Percentiles rank a stretch among this genome's conserved stretches.
Conservation (phyloP, 2,888 invertebrate species). For the Amitus sp. region DNA sequence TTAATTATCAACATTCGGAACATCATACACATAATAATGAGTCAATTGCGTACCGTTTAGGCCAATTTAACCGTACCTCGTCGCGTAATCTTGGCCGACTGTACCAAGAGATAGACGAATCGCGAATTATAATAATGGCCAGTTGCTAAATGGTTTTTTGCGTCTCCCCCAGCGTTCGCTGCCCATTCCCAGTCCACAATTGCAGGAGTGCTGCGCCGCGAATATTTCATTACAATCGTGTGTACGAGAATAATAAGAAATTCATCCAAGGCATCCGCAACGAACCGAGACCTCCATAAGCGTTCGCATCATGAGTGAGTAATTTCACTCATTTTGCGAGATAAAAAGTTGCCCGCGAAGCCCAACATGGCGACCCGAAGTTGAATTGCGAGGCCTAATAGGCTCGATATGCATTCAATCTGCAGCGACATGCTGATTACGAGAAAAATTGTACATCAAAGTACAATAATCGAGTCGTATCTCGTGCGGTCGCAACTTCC, state of each 20-base stretch:
- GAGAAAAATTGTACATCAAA: background rate
- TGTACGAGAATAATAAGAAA: constrained; percentile 64
- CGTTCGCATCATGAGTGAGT: constrained; percentile 37
- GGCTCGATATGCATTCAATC: background rate
- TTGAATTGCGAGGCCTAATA: background rate
- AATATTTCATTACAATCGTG: constrained; percentile 63
- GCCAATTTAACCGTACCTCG: too few relatives aligned
- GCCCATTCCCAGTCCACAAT: constrained; percentile 21
- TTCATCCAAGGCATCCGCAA: constrained; percentile 53
- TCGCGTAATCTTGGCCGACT: constrained; percentile 44
- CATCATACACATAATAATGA: too few relatives aligned
- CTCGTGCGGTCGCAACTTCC: background rate
- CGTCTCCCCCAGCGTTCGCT: constrained; percentile 37
- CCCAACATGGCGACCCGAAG: constrained; percentile 34
- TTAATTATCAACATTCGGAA: too few relatives aligned
- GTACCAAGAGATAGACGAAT: constrained; percentile 64
- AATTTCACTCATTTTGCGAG: constrained; percentile 41
- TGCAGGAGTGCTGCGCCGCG: constrained; percentile 45
- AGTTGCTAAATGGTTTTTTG: constrained; percentile 66
- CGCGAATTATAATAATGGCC: constrained; percentile 66
- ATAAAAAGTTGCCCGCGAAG: constrained; percentile 34
- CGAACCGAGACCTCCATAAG: constrained; percentile 25
- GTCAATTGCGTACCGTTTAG: too few relatives aligned
- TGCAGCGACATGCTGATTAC: background rate
- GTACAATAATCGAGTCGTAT: too few relatives aligned